These are phyloP conservation scores for Eolophus roseicapilla DNA, from an alignment of 2,113 vertebrate species.

Conservation along the genomic window DNA sequence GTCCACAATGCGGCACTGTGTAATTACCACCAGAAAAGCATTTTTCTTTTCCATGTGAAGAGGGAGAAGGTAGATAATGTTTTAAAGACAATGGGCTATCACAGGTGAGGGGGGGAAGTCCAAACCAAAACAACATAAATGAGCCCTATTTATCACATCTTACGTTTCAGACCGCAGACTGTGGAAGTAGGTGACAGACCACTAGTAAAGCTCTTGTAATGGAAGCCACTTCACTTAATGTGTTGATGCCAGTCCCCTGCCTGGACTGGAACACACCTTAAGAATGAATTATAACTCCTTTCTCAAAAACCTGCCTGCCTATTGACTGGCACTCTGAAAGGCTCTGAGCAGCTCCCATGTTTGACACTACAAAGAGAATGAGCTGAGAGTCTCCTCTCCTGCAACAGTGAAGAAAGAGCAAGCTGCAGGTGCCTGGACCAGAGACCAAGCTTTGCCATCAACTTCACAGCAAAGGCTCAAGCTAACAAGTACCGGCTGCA, in stretches of 20 bases:
- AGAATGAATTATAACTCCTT: background rate
- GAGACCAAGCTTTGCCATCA: background rate
- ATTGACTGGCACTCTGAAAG: background rate
- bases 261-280: background rate
- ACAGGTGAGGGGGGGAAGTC: background rate
- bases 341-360: background rate
- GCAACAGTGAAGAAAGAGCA: background rate
- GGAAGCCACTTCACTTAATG: background rate
- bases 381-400: background rate
- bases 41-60: slow-evolving; percentile 22
- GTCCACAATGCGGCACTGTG: background rate
- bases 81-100: slow-evolving; percentile 51
- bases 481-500: background rate
- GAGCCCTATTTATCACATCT: background rate
- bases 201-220: slow-evolving; percentile 33
- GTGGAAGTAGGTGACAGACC: slow-evolving; percentile 48
- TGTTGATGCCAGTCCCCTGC: slow-evolving; percentile 41
- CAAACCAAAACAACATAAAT: background rate
- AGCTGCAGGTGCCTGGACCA: background rate
- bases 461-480: background rate
- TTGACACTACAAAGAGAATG: background rate
- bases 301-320: background rate
- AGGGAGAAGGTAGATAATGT: slow-evolving; percentile 51
- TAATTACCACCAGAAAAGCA: slow-evolving; percentile 60
- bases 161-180: slow-evolving; percentile 10